Evolutionary conservation across 1,140 invertebrate genomes (phyloP), one percentile per base, ranked within the genome.

Genomic region (Pseudomyrmex pallidus): DNA sequence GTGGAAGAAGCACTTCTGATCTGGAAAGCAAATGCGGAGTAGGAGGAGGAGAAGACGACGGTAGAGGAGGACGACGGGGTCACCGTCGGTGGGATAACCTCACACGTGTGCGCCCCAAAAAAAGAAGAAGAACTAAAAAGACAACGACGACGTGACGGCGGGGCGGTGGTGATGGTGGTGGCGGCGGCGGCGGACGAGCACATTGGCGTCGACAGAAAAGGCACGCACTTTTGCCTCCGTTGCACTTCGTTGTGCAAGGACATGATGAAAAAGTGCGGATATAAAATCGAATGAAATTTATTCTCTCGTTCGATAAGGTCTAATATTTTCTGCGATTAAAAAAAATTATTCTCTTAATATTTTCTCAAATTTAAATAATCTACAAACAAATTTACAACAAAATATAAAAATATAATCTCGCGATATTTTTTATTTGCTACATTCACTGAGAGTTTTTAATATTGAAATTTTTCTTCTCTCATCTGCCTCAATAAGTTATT

Each of bases 101-200:
- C 91, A 90, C 91, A 91, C 91, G 91, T 92, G 91, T 92, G 89
- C 89, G 86, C 64, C 77, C 87, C 66, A 83, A 91, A 91, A 91
- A 90, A 90, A 87, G 82, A 82, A 78, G 70, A 78, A 84, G 77
- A 62, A 67, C 54, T 78, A 82, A 74, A 59, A 84, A 66, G 73
- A n/a, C 66, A 12, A 15, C 22, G 22, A 5, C 17, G 22, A 68
- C 17, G 35, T 35, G 35, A 35, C 5, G 35, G 35, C 35, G 35
- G 35, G 35, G 35, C 35, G 35, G 35, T 35, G 35, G 35, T 22
- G 15, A 72, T n/a, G 80, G 20, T 44, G 25, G 35, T 44, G 15
- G 76, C 17, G 80, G 25, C 52, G 56, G 56, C 35, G 35, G 22
- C 52, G 67, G 62, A 72, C 74, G 66, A 66, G 35, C 57, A 61